A percentile compares a stretch with the other conserved stretches of the same genome.
These are phyloP conservation scores for Samia ricini DNA, from an alignment of 1,140 invertebrate species.

Conservation along the genomic window DNA sequence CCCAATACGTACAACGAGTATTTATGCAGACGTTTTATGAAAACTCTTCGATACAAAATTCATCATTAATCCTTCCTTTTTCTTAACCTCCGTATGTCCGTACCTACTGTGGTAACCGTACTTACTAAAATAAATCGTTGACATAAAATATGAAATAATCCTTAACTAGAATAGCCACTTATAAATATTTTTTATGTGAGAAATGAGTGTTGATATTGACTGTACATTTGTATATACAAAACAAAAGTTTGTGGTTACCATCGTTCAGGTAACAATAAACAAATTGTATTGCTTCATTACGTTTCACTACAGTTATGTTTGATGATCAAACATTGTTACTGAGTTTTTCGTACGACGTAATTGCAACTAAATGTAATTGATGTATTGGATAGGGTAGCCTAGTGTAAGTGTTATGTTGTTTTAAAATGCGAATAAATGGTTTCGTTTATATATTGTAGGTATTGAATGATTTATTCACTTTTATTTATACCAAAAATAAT, in stretches of 20 bases:
- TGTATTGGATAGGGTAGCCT: not conserved
- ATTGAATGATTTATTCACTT: too few species aligned
- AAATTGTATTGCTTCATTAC: conserved; percentile 41
- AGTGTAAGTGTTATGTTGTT: not conserved
- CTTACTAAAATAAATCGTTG: too few species aligned
- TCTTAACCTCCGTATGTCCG: too few species aligned
- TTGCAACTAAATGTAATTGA: not conserved
- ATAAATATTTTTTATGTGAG: not conserved
- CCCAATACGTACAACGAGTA: too few species aligned
- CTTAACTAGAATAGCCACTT: too few species aligned
- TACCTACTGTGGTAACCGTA: too few species aligned
- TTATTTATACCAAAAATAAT: not conserved
- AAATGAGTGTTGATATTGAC: not conserved
- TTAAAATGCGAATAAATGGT: not conserved
- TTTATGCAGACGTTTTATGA: too few species aligned
- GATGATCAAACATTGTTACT: not conserved
- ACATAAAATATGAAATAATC: too few species aligned
- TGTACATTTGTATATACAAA: not conserved
- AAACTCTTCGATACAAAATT: too few species aligned
- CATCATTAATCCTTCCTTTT: too few species aligned
- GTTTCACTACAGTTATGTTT: not conserved
- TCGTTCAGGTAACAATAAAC: conserved; percentile 12
- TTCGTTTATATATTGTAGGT: not conserved
- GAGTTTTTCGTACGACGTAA: not conserved
- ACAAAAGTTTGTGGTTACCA: conserved; percentile 8